Base-by-base conservation (phyloP, 1,140 invertebrate genomes). In the Trichogramma pretiosum region DNA sequence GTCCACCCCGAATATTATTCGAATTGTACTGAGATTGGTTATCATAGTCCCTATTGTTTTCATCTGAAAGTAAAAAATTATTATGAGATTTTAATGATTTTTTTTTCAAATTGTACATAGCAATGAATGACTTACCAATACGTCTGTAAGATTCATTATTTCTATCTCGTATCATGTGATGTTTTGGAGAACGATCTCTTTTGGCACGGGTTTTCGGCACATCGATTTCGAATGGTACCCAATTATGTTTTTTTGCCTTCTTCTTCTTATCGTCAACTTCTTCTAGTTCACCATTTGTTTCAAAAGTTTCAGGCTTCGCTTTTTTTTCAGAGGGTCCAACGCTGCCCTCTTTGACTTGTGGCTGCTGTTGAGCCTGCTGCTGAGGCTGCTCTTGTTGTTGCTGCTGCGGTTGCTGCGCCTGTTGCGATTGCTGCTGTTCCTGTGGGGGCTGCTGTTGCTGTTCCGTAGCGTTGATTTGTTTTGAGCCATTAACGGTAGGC, bases 201-300 rank as follows among this genome's bases (percentile, higher is more conserved):
- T 68, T 70, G 11, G 63, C 60, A 45, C 66, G 59, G 37, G 61
- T 70, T 59, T 81, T 82, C 3, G 72, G 62, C 48, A 82, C 53
- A 55, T 85, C 82, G 46, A 87, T 83, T 56, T 83, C 81, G 39
- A 87, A 61, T 18, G 82, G 84, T 34, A 85, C 78, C 85, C 85
- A 87, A 68, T 84, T 85, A 54, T 84, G 80, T 63, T 84, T 85
- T 37, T 72, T 75, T 40, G 73, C 77, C 69, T 72, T 77, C 49
- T 73, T 77, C 54, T 66, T 75, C 50, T 68, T 74, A 33, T 74
- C 72, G 4, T 71, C 70, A 36, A 57, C 61, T 33, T 70, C 68
- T 16, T 71, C 67, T 9, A 61, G 60, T 43, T 61, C 66, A 26
- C 66, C 56, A 50, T 71, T 67, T 33, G 2, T 67, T 22, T 68